These are phyloP conservation scores for Hiodon tergisus DNA, from an alignment of 2,113 vertebrate genomes.

Conservation along the genomic window DNA sequence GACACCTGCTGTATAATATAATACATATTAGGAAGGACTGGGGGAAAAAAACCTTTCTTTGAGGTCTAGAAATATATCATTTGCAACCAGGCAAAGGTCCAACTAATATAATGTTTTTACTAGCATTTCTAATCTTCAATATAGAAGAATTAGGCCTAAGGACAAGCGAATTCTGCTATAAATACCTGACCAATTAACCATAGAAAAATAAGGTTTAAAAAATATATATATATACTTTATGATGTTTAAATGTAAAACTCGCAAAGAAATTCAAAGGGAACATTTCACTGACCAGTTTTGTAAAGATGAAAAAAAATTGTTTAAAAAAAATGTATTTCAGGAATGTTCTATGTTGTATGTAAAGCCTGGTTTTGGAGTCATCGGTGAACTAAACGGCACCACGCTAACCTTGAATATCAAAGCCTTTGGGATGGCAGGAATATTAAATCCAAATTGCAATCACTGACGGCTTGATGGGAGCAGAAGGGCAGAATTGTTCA, in stretches of 20 bases:
- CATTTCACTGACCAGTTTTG: too few relatives aligned
- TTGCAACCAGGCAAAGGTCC: background rate
- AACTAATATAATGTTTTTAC: background rate
- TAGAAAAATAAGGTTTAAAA: background rate
- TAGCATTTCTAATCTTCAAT: background rate
- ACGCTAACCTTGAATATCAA: slow-evolving; percentile 28
- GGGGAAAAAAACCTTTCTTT: background rate
- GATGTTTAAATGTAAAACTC: too few relatives aligned
- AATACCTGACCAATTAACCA: background rate
- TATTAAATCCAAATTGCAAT: slow-evolving; percentile 36
- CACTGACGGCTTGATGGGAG: slow-evolving; percentile 40
- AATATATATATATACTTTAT: too few relatives aligned
- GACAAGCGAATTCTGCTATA: background rate
- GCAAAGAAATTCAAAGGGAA: too few relatives aligned
- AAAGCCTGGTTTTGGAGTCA: background rate
- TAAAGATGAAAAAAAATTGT: too few relatives aligned
- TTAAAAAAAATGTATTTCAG: too few relatives aligned
- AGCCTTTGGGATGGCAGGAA: slow-evolving; percentile 21
- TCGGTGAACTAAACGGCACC: background rate
- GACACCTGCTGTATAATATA: background rate
- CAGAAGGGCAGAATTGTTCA: slow-evolving; percentile 45
- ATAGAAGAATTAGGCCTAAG: background rate
- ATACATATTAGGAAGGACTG: background rate
- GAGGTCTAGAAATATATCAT: background rate
- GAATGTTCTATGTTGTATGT: too few relatives aligned